Base-by-base conservation (phyloP, 1,140 invertebrate species). In the Zophobas atratus region DNA sequence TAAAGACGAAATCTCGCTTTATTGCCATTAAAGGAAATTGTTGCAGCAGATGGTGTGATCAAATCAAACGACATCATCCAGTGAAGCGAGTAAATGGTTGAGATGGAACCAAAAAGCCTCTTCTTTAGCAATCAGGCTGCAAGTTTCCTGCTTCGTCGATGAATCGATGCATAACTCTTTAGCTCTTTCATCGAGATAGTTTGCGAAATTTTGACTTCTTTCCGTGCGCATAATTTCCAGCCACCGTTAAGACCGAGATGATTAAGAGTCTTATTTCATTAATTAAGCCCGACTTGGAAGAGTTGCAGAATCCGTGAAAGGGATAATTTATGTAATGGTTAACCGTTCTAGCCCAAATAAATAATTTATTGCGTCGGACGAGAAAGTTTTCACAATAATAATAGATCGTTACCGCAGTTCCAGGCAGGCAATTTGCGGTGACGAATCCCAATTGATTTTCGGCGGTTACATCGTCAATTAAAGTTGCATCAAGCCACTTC, bases 41-140 rank as follows among this genome's bases (percentile, higher is more conserved):
- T 39, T 60, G 56, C 36, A 60, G 34, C 56, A 60, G 56, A 60
- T 60, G 56, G 34, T 39, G 56, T 60, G 56, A 60, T 35, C 36
- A 36, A 60, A 35, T 60, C 56, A 20, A 1, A 39, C 36, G 36
- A 36, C 38, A n/a, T 35, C 8, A 60, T 55, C 36, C 56, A 60
- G 56, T 60, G 56, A 60, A 60, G 56, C 56, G 56, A 36, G 56
- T 39, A 60, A 60, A 60, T n/a, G 3, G 3, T 46, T 46, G 6
- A 46, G 6, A 4, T 8, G 36, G 6, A 60, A 39, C 34, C 34
- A 60, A 38, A 60, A 39, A 60, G 36, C 1, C n/a, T 60, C 3
- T 39, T 36, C 6, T 56, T n/a, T 20, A 20, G 35, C 53, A 55
- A 55, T 55, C 35, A 55, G 35, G 53, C 6, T 34, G 53, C 34